phyloP scores from a whole-genome alignment of 1,140 invertebrate species.

The Nixonia krombeini region DNA sequence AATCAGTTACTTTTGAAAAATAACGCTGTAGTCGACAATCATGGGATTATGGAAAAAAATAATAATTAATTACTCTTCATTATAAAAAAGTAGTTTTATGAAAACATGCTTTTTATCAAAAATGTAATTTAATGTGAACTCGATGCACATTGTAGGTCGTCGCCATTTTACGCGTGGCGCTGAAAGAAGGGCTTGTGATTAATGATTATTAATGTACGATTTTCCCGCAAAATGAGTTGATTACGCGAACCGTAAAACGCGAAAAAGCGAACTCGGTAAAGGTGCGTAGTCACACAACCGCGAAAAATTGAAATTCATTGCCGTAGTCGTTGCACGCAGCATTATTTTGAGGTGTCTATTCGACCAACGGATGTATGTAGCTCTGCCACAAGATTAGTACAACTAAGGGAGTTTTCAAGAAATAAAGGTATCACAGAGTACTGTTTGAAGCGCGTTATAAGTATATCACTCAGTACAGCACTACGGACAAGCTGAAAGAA shows the following conservation, averaged over 20 bases:
- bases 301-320: constrained; percentile 27
- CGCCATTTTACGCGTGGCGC: constrained; percentile 40
- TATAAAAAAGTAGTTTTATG: too few relatives aligned
- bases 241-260: constrained; percentile 45
- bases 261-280: constrained; percentile 36
- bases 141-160: constrained; percentile 5
- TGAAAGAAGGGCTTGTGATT: constrained; percentile 47
- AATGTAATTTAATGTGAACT: background rate
- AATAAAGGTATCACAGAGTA: constrained; percentile 47
- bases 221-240: constrained; percentile 28
- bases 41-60: too few relatives aligned
- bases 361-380: constrained; percentile 11
- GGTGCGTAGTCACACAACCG: constrained; percentile 37
- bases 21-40: too few relatives aligned
- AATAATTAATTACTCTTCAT: too few relatives aligned
- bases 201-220: constrained; percentile 49
- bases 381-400: constrained; percentile 22
- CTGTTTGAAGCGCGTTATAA: constrained; percentile 6
- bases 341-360: constrained; percentile 30
- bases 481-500: background rate
- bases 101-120: background rate
- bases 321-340: background rate
- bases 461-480: background rate
- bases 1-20: too few relatives aligned
- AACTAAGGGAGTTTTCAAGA: constrained; percentile 33